Evolutionary conservation across 2,797 vertebrate genomes (phyloP), one percentile per base, ranked within the genome.

Genomic region (Falco berigora): DNA sequence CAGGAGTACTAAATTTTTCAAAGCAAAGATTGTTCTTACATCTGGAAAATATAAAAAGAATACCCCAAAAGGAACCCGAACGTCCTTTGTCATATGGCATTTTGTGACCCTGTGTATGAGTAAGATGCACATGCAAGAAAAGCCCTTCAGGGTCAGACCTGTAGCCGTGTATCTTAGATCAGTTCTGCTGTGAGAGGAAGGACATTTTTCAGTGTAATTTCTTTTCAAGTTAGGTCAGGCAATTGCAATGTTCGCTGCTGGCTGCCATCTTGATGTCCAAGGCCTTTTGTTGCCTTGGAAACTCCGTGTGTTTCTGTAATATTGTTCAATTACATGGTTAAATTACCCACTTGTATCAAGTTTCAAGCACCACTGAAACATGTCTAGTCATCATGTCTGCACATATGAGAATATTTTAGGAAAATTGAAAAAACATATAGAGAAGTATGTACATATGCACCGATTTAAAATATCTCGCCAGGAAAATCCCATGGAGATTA

Each of bases 391-490:
- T 96, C 92, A 95, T 97, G 93, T 96, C 95, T 96, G 95, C 96
- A 95, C 93, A 95, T 95, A 92, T 94, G 94, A 97, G 94, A 97
- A 96, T 97, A 96, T 97, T 97, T 96, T 94, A 90, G 87, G 95
- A 95, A 89, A 95, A 96, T 92, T 88, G 89, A 92, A 94, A 96
- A 97, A 97, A 66, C 92, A 94, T 71, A 81, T 17, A 83, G 91
- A 90, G 77, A 68, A 94, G 59, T 81, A 91, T 93, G 88, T 94
- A 85, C 92, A 93, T 86, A 32, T 92, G 91, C 88, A 79, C 92
- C 52, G 92, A 93, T 92, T 90, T 84, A 87, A 95, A 96, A 40
- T 68, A 90, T 83, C 94, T 96, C 30, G 81, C 95, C 96, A 97
- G 96, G 94, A 94, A 95, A 96, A 94, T 89, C 96, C 95, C 75